Conservation (phyloP, 2,113 vertebrate species). For the Pseudorhombus dupliciocellatus region DNA sequence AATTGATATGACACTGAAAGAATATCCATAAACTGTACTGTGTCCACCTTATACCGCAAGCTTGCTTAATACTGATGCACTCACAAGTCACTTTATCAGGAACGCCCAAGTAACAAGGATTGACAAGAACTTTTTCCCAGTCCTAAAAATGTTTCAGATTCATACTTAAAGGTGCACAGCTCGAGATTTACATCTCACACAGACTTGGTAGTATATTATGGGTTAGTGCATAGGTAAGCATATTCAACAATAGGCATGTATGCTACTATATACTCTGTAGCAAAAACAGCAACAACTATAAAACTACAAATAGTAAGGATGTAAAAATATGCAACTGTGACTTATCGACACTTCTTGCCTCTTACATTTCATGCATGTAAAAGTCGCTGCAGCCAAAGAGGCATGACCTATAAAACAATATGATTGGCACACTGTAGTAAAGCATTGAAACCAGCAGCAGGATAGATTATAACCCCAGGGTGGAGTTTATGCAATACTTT, state of each 20-base stretch:
- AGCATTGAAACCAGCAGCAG: neutral
- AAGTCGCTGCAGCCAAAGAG: neutral
- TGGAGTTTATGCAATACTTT: neutral
- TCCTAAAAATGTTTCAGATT: neutral
- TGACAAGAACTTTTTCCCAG: neutral
- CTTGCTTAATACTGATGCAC: conserved; percentile 27
- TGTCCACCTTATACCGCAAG: neutral
- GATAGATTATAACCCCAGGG: neutral
- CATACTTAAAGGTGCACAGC: neutral
- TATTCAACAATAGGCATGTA: neutral
- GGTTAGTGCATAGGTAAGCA: neutral
- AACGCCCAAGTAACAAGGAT: too few species aligned
- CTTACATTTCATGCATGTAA: neutral
- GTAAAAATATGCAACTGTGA: neutral
- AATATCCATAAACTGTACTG: too few species aligned
- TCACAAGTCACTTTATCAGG: neutral
- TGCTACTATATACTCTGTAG: neutral
- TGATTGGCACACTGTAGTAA: neutral
- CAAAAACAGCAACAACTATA: neutral
- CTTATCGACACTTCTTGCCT: neutral
- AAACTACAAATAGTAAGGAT: neutral
- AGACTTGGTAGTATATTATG: neutral
- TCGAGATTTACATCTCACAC: too few species aligned
- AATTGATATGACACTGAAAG: neutral
- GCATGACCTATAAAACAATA: neutral